phyloP scores from a whole-genome alignment of 2,113 vertebrate species.

The Melanerpes formicivorus region DNA sequence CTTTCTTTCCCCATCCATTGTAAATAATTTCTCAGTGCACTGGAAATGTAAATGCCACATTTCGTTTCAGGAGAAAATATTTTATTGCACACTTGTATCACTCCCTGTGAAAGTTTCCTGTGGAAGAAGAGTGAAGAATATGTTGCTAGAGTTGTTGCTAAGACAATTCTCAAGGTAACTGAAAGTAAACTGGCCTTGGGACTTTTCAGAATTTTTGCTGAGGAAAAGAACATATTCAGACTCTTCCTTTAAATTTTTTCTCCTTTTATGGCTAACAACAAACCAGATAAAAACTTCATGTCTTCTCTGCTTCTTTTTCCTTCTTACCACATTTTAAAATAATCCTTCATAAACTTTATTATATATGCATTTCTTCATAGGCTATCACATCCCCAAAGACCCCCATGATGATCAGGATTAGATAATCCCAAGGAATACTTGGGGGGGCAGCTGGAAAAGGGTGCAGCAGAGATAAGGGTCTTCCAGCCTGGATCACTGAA shows the following conservation, averaged over 20 bases:
- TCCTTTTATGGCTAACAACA: neutral
- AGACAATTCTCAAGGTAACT: neutral
- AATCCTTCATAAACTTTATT: neutral
- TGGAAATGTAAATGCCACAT: neutral
- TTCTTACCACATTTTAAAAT: neutral
- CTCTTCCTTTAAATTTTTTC: neutral
- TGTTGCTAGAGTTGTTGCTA: neutral
- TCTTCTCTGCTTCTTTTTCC: neutral
- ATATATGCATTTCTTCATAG: neutral
- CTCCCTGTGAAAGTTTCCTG: neutral
- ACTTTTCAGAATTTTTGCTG: neutral
- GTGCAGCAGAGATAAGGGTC: neutral
- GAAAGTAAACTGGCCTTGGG: neutral
- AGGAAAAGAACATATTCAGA: neutral
- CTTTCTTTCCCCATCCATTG: neutral
- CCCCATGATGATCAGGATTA: neutral
- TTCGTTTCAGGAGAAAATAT: neutral
- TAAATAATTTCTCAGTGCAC: neutral
- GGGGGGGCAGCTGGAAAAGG: neutral
- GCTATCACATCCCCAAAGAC: neutral
- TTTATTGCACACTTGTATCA: neutral
- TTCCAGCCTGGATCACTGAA: neutral
- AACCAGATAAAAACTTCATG: neutral
- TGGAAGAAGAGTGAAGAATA: neutral
- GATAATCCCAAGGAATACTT: neutral